Evolutionary conservation across 2,797 vertebrate genomes (phyloP), one percentile per base, ranked within the genome.

Genomic region (Eulemur albifrons): DNA sequence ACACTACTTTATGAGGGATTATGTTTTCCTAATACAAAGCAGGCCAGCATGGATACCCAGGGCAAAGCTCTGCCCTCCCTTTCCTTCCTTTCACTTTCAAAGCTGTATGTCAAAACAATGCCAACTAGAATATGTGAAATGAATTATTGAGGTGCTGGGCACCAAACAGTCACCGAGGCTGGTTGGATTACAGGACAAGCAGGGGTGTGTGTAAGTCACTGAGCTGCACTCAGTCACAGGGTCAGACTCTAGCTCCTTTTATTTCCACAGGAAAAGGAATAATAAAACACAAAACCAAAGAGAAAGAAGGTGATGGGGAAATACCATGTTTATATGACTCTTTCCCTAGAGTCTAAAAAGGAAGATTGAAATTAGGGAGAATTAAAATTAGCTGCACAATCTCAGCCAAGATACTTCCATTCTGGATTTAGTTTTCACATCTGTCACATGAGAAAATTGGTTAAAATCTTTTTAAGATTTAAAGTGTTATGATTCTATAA

Each of bases 1-100:
- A 97, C 12, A 70, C 14, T 94, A 87, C 97, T 98, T 98, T 89
- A 88, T 92, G 96, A 98, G 75, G 84, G 70, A 98, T 97, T 94
- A 94, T 89, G 70, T 81, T 59, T 97, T 73, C 73, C 87, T 97
- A 97, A 97, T 97, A 91, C 94, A 96, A 65, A 79, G 77, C 93
- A 5, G 7, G 95, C 90, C 96, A 97, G 77, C 77, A 90, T 10
- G 25, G 84, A 93, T 32, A 97, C 20, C 21, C 38, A 84, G 88
- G 77, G 75, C 27, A 57, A n/a, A 65, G 14, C 43, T 92, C 17
- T 32, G 30, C 15, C 21, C 1, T 93, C 20, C 15, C 17, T 80
- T 90, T 61, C 23, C 7, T 70, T 38, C 14, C n/a, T 43, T 89
- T 93, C 54, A 27, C 76, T 97, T 97, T 94, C 72, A 85, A 97